Base-by-base conservation (phyloP, 2,797 vertebrate genomes). In the Dermochelys coriacea region DNA sequence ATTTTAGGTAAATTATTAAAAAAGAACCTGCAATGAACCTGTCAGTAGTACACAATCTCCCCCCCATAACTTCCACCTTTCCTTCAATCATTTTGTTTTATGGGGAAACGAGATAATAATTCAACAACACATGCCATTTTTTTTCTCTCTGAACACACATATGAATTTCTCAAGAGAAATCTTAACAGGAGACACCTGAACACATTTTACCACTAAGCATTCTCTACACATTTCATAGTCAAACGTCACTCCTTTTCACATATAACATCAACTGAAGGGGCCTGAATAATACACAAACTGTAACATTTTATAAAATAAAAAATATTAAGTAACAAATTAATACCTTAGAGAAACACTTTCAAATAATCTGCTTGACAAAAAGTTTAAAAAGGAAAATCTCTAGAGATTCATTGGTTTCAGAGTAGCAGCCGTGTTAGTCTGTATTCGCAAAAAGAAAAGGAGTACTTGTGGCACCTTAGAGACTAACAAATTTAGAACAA, bases 51-150 rank as follows among this genome's bases (percentile, higher is more conserved):
- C 71, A 80, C 90, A 79, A 2, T 31, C 52, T 10, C 8, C 16
- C 16, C 29, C 41, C 14, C 3, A 10, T 23, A n/a, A n/a, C 80
- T 89, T 74, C 52, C 41, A 61, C 10, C 31, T 88, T 84, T 5
- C 34, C 5, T 86, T 61, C 57, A 64, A 29, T 49, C 57, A 54
- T 89, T 93, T 75, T 93, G 50, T 80, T 95, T 88, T 80, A 86
- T 19, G 37, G 50, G 88, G 74, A 29, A 96, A 85, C 9, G 29
- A 96, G 19, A 91, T 19, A 5, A 45, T 47, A 96, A 96, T 74
- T 85, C 37, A 52, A 54, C 41, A 83, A 87, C 88, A 23, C 25
- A 45, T 14, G 31, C 15, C 45, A 57, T 29, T 47, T 84, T 79
- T 47, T 55, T 54, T 34, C 51, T 74, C 16, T 78, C 45, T 75